Percentiles rank a stretch among this genome's conserved stretches.
Conservation (phyloP, 2,797 vertebrate species). For the Oreonectes daqikongensis region DNA sequence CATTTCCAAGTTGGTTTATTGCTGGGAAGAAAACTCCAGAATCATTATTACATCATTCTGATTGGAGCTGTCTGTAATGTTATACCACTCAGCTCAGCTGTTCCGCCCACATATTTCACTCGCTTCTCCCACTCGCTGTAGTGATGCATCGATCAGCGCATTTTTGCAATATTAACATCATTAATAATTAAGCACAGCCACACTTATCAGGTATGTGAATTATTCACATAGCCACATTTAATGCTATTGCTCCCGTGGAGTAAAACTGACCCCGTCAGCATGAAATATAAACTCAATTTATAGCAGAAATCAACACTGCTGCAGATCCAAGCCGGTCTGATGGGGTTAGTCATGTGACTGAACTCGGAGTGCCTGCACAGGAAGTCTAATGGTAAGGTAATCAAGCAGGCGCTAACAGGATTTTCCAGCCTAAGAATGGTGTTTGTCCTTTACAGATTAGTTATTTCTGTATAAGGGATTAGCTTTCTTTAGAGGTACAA, state of each 20-base stretch:
- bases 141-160: slow-evolving; percentile 49
- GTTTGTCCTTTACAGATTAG: slow-evolving; percentile 51
- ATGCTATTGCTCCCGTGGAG: slow-evolving; percentile 23
- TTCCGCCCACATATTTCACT: slow-evolving; percentile 28
- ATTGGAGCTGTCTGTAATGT: slow-evolving; percentile 29
- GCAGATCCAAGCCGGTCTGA: slow-evolving; percentile 24
- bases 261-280: slow-evolving; percentile 38
- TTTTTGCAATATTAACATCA: slow-evolving; percentile 46
- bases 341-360: slow-evolving; percentile 38
- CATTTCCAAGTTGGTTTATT: not conserved
- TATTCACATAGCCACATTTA: slow-evolving; percentile 49
- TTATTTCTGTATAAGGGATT: slow-evolving; percentile 53
- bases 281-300: slow-evolving; percentile 46
- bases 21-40: not conserved
- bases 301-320: slow-evolving; percentile 34
- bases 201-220: slow-evolving; percentile 52
- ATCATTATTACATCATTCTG: not conserved
- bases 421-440: slow-evolving; percentile 49
- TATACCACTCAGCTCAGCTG: slow-evolving; percentile 21
- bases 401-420: slow-evolving; percentile 51
- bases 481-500: slow-evolving; percentile 52
- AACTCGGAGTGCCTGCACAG: slow-evolving; percentile 37
- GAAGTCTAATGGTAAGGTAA: slow-evolving; percentile 49
- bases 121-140: slow-evolving; percentile 33
- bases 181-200: slow-evolving; percentile 47